Conservation (phyloP, 2,797 vertebrate genomes). For the Premnoplex brunnescens region DNA sequence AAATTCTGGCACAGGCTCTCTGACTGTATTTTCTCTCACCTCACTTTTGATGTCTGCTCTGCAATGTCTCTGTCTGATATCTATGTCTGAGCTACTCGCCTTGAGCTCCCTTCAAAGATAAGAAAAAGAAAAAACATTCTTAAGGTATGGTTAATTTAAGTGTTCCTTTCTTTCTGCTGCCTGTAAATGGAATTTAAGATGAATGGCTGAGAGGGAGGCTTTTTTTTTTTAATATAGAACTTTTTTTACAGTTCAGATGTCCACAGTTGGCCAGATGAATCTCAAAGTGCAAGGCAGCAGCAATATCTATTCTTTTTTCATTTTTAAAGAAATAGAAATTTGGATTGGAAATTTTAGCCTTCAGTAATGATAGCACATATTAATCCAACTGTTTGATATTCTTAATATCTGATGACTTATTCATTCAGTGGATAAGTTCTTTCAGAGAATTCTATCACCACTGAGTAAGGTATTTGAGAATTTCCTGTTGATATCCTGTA, state of each 20-base stretch:
- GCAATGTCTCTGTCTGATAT: background rate
- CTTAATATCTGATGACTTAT: background rate
- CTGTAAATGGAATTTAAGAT: background rate
- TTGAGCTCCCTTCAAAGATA: background rate
- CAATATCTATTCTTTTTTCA: fast-evolving
- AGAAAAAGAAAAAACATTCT: background rate
- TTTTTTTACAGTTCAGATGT: background rate
- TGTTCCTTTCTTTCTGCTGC: background rate
- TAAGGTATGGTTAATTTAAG: background rate
- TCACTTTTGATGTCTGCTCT: background rate
- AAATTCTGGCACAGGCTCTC: background rate
- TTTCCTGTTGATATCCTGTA: background rate
- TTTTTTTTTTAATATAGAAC: background rate
- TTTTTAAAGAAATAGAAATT: background rate
- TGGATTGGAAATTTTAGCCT: background rate
- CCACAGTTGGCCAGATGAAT: background rate
- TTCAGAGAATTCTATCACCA: background rate
- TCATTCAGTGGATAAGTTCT: background rate
- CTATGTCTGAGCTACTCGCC: background rate
- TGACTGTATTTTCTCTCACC: background rate
- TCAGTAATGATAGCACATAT: background rate
- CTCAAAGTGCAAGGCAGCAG: background rate
- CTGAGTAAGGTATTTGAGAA: background rate
- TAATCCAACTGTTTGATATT: background rate
- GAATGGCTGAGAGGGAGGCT: background rate